Evolutionary conservation across 2,113 vertebrate genomes (phyloP).

Genomic region (Platichthys flesus): DNA sequence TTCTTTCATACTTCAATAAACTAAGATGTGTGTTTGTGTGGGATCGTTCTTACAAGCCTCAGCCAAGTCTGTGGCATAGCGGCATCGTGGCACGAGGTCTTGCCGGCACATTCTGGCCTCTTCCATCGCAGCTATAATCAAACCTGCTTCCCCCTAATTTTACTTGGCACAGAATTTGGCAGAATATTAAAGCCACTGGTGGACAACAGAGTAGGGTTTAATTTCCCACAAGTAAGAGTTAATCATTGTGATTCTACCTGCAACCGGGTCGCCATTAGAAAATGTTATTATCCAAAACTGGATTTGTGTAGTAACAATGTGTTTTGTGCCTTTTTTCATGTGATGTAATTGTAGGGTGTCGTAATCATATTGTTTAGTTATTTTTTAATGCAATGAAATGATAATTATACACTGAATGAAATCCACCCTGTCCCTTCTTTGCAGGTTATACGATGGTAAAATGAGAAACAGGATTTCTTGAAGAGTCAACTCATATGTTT

Average conservation of each 20-base stretch:
- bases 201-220: background rate
- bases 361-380: too few relatives aligned
- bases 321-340: too few relatives aligned
- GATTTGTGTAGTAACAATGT: background rate
- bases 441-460: too few relatives aligned
- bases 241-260: background rate
- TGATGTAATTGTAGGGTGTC: too few relatives aligned
- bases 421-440: too few relatives aligned
- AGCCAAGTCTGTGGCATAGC: constrained; percentile 1
- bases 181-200: background rate
- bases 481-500: too few relatives aligned
- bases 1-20: background rate
- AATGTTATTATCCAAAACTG: background rate
- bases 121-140: background rate
- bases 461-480: too few relatives aligned
- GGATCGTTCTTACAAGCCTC: background rate
- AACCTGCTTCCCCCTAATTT: background rate
- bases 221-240: too few relatives aligned
- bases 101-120: background rate
- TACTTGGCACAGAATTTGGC: background rate
- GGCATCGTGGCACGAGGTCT: background rate
- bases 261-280: background rate
- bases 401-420: too few relatives aligned
- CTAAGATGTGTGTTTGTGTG: background rate
- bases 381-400: too few relatives aligned